Evolutionary conservation across 2,888 invertebrate species (phyloP).

Genomic region (Aphodius granarius): DNA sequence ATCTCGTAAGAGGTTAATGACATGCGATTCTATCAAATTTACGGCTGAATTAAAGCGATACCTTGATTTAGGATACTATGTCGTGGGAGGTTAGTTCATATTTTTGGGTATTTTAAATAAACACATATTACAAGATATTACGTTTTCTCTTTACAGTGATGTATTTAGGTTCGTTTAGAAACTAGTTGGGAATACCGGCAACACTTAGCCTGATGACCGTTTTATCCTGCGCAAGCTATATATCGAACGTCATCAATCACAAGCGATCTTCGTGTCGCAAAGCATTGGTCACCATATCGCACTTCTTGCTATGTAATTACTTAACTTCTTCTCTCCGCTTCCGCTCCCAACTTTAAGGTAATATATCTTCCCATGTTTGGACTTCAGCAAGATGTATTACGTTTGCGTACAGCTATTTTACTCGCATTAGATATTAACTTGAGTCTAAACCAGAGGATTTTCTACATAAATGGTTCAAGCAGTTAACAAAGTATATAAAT

Average conservation of each 20-base stretch:
- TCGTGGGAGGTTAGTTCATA: no score
- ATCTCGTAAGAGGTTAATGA: background rate
- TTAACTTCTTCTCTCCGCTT: background rate
- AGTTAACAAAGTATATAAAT: no score
- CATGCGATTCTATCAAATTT: background rate
- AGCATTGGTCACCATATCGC: background rate
- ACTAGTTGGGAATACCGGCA: no score
- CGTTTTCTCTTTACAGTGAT: no score
- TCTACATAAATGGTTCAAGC: no score
- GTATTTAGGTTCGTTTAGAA: no score
- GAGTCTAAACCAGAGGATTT: no score
- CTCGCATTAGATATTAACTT: background rate
- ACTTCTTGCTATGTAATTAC: background rate
- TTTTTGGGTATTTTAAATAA: no score
- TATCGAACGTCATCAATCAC: background rate
- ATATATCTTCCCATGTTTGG: background rate
- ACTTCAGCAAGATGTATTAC: background rate
- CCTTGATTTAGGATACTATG: no score
- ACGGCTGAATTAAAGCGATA: background rate
- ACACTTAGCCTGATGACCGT: background rate
- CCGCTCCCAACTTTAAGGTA: background rate
- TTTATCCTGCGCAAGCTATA: background rate
- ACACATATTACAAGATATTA: no score
- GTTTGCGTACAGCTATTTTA: background rate
- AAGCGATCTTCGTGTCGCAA: background rate